Conservation (phyloP, 2,113 vertebrate genomes). For the Muscicapa adusta region DNA sequence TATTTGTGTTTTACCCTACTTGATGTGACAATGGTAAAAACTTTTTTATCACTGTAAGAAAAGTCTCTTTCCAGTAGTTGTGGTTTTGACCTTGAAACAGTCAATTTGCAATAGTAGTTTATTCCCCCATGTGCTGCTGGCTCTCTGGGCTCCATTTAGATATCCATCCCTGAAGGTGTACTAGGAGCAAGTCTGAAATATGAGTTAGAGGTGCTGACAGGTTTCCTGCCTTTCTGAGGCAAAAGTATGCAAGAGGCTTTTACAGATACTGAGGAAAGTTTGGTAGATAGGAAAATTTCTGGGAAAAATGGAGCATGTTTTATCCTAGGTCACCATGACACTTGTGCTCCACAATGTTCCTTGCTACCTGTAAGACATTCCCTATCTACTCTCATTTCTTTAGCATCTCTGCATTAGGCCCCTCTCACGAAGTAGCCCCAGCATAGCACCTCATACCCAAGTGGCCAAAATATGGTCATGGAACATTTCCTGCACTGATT, state of each 20-base stretch:
- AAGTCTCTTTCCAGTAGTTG: not conserved
- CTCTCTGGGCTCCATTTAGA: not conserved
- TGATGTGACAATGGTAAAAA: not conserved
- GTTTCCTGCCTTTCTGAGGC: not conserved
- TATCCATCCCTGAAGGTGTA: not conserved
- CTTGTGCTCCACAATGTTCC: not conserved
- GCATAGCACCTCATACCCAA: not conserved
- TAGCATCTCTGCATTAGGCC: not conserved
- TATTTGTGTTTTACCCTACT: not conserved
- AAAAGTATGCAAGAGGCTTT: not conserved
- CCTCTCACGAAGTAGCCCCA: not conserved
- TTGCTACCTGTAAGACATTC: not conserved
- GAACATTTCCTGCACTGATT: not conserved
- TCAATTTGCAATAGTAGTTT: not conserved
- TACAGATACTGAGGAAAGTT: not conserved
- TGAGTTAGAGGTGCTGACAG: not conserved
- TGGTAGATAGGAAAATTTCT: not conserved
- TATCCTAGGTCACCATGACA: not conserved
- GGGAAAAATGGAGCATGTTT: not conserved
- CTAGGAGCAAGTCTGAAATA: not conserved
- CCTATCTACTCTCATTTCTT: not conserved
- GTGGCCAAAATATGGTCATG: not conserved
- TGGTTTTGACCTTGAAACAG: not conserved
- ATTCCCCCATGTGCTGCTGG: not conserved
- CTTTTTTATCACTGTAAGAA: not conserved